A percentile compares a stretch with the other conserved stretches of the same genome.
These are phyloP conservation scores for Araneus ventricosus DNA, from an alignment of 1,140 invertebrate species.

Conservation along the genomic window DNA sequence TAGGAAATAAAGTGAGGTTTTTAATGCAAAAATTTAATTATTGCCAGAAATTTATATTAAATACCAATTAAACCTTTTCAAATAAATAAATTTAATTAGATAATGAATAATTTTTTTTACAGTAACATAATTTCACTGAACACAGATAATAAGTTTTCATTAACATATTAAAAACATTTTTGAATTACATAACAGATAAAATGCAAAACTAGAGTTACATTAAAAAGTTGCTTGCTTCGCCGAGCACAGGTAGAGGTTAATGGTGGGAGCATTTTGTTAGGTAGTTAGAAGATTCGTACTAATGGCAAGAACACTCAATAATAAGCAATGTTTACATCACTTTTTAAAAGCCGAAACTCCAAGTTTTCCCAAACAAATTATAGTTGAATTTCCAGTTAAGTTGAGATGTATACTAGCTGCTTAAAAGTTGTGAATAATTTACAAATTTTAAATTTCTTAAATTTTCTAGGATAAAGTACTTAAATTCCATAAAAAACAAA, in stretches of 20 bases:
- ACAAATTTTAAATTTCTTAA: neutral
- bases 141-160: too few relatives aligned
- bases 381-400: neutral
- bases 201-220: slow-evolving; percentile 6
- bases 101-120: too few relatives aligned
- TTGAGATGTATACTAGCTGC: neutral
- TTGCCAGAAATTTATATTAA: too few relatives aligned
- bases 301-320: neutral
- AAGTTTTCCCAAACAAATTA: neutral
- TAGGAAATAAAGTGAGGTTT: too few relatives aligned
- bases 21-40: too few relatives aligned
- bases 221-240: neutral
- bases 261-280: slow-evolving; percentile 30
- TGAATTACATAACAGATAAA: neutral
- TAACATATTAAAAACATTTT: neutral
- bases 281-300: neutral
- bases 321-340: neutral
- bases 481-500: neutral
- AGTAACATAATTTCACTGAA: too few relatives aligned
- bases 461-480: neutral
- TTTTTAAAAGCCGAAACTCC: neutral
- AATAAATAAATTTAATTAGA: too few relatives aligned
- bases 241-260: slow-evolving; percentile 10
- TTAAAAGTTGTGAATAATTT: neutral
- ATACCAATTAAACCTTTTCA: too few relatives aligned